Evolutionary conservation across 1,140 invertebrate genomes (phyloP), one percentile per base, ranked within the genome.

Genomic region (Penaeus chinensis): DNA sequence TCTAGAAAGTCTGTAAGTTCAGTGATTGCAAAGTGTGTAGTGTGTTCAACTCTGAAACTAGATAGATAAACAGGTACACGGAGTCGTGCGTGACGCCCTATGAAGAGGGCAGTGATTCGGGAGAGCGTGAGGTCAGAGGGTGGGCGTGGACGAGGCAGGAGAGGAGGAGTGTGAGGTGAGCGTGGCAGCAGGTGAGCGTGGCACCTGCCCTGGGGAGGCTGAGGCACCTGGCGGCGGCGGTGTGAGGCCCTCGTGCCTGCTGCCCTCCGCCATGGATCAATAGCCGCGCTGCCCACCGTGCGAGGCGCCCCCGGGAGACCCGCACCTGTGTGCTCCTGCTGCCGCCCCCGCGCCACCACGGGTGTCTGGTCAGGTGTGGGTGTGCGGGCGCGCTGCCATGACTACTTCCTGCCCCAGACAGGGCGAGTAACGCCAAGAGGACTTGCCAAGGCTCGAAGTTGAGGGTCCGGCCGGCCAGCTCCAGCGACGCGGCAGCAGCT

Each of bases 211-310:
- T 62, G 71, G 79, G 60, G 54, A 82, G 79, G 69, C 60, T 76
- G 79, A 81, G 65, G 69, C 27, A 81, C 63, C 66, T 74, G 61
- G 78, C 78, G 66, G 77, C 77, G 66, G 66, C 78, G 71, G 85
- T 66, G 84, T 66, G 62, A 85, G 74, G 42, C 76, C 84, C 85
- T 87, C 85, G 81, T 87, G 85, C 85, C 85, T 82, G 85, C 85
- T 87, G 85, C 85, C 89, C 84, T 85, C 86, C 86, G 88, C 89
- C 88, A 80, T 89, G 84, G 84, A 90, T 90, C 86, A 85, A 89
- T 89, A 89, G 89, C 86, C 84, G 79, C 80, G 85, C 82, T 85
- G 88, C 88, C 88, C 88, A 89, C 90, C 88, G 82, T 82, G 83
- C 83, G 79, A 77, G 84, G 79, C 79, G 84, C 88, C 82, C 84